phyloP scores from a whole-genome alignment of 2,113 vertebrate species.

The Numida meleagris region DNA sequence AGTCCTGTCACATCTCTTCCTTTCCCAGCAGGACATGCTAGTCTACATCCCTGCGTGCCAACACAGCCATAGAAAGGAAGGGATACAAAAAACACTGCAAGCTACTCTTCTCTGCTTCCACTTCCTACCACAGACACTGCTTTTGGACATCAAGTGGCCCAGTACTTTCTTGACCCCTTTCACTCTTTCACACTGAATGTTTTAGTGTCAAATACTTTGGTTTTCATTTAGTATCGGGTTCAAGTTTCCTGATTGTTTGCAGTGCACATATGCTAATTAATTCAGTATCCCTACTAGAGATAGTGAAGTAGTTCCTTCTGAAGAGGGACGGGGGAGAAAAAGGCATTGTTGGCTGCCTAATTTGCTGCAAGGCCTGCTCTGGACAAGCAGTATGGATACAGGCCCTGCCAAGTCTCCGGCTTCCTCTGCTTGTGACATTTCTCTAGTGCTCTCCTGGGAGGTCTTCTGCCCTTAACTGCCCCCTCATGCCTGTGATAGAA shows the following conservation, averaged over 20 bases:
- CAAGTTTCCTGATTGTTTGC: constrained; percentile 21
- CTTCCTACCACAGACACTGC: constrained; percentile 43
- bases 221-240: not conserved
- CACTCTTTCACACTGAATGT: not conserved
- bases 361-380: constrained; percentile 3
- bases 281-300: not conserved
- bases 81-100: constrained; percentile 39
- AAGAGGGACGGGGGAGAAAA: not conserved
- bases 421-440: constrained; percentile 27
- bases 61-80: constrained; percentile 36
- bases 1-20: constrained; percentile 69
- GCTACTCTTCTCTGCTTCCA: constrained; percentile 10
- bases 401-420: constrained; percentile 35
- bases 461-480: constrained; percentile 26
- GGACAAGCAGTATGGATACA: not conserved
- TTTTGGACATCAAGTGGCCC: constrained; percentile 19
- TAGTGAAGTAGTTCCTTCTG: not conserved
- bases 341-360: not conserved
- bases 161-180: not conserved
- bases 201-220: not conserved
- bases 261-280: constrained; percentile 7
- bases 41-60: constrained; percentile 53
- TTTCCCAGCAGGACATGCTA: constrained; percentile 60
- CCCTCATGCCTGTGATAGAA: not conserved
- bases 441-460: constrained; percentile 21